Percentiles rank a stretch among this genome's conserved stretches.
Evolutionary conservation across 2,797 vertebrate species (phyloP).

Genomic region (Halcyon smyrnensis): DNA sequence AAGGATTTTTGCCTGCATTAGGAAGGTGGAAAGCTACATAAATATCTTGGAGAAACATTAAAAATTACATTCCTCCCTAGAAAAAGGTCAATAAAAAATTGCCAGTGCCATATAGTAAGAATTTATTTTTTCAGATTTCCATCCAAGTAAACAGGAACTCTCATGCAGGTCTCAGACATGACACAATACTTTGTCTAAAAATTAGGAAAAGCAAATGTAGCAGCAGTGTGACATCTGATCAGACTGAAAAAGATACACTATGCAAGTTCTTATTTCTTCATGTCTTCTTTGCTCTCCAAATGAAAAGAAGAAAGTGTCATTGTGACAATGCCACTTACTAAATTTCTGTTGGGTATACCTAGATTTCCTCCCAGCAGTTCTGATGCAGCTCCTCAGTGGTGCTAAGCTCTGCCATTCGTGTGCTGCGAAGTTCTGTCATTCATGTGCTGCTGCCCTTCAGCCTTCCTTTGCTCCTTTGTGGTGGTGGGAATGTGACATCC

Average conservation of each 20-base stretch:
- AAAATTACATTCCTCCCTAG: background rate
- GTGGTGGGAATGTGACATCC: background rate
- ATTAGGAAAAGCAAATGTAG: background rate
- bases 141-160: background rate
- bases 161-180: background rate
- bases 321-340: background rate
- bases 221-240: background rate
- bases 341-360: background rate
- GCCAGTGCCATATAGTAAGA: background rate
- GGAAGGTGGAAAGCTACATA: background rate
- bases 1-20: background rate
- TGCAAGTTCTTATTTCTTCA: background rate
- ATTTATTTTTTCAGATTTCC: background rate
- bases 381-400: fast-evolving
- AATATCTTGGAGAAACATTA: background rate
- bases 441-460: background rate
- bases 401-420: background rate
- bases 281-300: background rate
- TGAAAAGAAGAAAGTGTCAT: background rate
- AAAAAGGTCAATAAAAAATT: background rate
- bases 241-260: background rate
- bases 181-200: background rate
- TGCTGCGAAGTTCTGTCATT: background rate
- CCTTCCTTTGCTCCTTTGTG: background rate
- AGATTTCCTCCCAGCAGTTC: background rate